Base-by-base conservation (phyloP, 2,797 vertebrate species). In the Centropyge bicolor region DNA sequence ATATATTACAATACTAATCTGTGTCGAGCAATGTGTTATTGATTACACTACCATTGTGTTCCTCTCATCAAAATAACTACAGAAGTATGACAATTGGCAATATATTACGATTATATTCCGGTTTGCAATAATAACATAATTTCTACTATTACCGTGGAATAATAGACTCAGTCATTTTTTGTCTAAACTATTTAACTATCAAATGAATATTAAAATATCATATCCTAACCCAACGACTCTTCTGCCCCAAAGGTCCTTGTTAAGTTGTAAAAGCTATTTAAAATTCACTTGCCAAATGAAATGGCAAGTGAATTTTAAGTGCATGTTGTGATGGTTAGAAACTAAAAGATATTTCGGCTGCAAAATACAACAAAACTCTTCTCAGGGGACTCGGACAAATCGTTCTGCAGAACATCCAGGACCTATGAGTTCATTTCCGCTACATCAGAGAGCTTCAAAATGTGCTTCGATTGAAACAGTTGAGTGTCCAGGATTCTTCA, bases 351-450 rank as follows among this genome's bases (percentile, higher is more conserved):
- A 82, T 76, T 88, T 59, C 31, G 24, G 49, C 60, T 52, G 41
- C 51, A 55, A 49, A 70, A 76, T 60, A 69, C 17, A 67, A 76
- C 52, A 56, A n/a, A 63, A 78, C 56, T 40, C n/a, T 66, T 76
- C 77, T 61, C 77, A 10, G 36, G 62, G 71, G 83, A 82, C 54
- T 57, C 63, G 75, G 86, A 80, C 57, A 74, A 75, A 90, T 72
- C 13, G n/a, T 31, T 90, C 63, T 70, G 51, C 40, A 19, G 69
- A 87, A 78, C 84, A n/a, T 89, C 57, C 43, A 49, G n/a, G 73
- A 82, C 65, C 56, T 70, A 38, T 77, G 74, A 94, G 88, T 87
- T 88, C 31, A 91, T 88, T 91, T 88, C 81, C 65, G 35, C 74
- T 79, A 80, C 81, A 85, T 75, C 81, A 66, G 64, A 70, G 83